Evolutionary conservation across 2,888 invertebrate genomes (phyloP), one percentile per base, ranked within the genome.

Genomic region (Heliconius sara): DNA sequence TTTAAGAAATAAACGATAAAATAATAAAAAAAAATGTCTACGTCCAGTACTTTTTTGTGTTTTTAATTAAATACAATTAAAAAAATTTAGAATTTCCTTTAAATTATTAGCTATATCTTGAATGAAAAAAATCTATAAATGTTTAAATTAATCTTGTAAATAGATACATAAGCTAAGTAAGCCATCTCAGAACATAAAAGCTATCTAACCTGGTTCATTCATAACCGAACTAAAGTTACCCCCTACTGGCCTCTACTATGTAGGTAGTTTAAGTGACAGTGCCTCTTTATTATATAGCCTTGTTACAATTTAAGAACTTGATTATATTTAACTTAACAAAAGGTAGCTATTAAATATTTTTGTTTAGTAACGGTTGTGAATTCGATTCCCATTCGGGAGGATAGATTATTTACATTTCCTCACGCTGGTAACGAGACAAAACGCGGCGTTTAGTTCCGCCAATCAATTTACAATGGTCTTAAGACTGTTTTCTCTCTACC

Each of bases 151-250:
- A 70, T 70, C 25, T 25, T 70, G 47, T 25, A 27, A 70, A 47
- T 25, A 47, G 47, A 70, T 25, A 25, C 16, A 16, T 25, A 25
- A 25, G 25, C 43, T 25, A 70, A 47, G 25, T 68, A 70, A 70
- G 43, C 2, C 27, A 47, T 27, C n/a, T 67, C 12, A 25, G 16
- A 70, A 70, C 25, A 70, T 70, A 47, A 70, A 70, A 25, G 7
- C 43, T 25, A 68, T 25, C 25, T 39, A 16, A 3, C 12, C 43
- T 47, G 22, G 68, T 72, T 82, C 83, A 75, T 84, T 84, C 81
- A 86, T 80, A 65, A 63, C 81, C 85, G 84, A 87, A 82, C 79
- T 81, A 77, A 47, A 57, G 12, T 30, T 74, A 74, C 78, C 78
- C 78, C 78, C 78, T 63, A 68, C 78, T 43, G 43, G 74, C 72